phyloP scores from a whole-genome alignment of 2,888 invertebrate species.

The Drosophila planitibia region DNA sequence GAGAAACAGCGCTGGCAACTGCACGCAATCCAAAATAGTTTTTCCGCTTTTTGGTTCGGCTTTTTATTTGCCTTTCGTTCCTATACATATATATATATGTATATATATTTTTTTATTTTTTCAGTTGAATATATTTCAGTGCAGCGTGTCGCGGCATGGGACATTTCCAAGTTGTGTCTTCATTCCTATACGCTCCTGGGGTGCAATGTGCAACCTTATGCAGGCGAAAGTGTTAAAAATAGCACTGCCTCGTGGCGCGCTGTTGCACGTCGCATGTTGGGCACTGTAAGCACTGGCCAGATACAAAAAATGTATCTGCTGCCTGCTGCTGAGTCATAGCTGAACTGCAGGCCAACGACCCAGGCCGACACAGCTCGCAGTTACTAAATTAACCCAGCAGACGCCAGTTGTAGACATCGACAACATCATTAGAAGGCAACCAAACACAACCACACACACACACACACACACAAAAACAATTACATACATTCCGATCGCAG shows the following conservation, averaged over 20 bases:
- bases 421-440: slow-evolving; percentile 68
- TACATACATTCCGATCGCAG: slow-evolving; percentile 4
- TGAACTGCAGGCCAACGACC: slow-evolving; percentile 76
- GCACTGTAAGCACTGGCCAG: slow-evolving; percentile 44
- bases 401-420: slow-evolving; percentile 62
- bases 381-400: slow-evolving; percentile 64
- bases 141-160: slow-evolving; percentile 68
- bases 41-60: slow-evolving; percentile 8
- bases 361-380: slow-evolving; percentile 41
- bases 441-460: slow-evolving; percentile 13
- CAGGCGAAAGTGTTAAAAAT: slow-evolving; percentile 77
- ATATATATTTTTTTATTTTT: slow-evolving; percentile 20
- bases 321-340: slow-evolving; percentile 56
- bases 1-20: slow-evolving; percentile 15
- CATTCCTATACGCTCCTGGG: slow-evolving; percentile 71
- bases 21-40: slow-evolving; percentile 51
- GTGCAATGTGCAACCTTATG: slow-evolving; percentile 69
- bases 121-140: slow-evolving; percentile 52
- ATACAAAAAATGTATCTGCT: slow-evolving; percentile 31
- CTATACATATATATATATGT: neutral
- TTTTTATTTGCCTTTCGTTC: slow-evolving; percentile 1
- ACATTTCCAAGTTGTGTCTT: slow-evolving; percentile 64
- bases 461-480: slow-evolving; percentile 2
- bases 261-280: slow-evolving; percentile 29
- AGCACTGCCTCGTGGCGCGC: slow-evolving; percentile 52